phyloP scores from a whole-genome alignment of 2,888 invertebrate species.

The Eilema caniola region DNA sequence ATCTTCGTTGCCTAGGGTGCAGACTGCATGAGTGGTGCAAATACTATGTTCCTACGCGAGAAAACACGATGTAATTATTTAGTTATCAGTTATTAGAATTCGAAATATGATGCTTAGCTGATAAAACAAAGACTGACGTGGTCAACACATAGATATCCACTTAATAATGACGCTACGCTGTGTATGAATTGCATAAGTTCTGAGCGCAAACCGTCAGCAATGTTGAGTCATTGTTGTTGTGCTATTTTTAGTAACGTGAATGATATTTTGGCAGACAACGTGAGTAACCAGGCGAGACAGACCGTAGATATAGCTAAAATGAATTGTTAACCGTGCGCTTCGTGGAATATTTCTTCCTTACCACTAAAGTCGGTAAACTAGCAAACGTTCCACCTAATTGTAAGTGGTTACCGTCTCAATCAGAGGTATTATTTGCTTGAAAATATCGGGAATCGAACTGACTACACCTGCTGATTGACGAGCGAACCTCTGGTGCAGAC shows the following conservation, averaged over 20 bases:
- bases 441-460: no score
- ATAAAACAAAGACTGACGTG: constrained; percentile 1
- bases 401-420: not conserved
- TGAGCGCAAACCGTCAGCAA: not conserved
- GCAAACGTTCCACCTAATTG: not conserved
- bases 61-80: no score
- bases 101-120: not conserved
- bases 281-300: constrained; percentile 13
- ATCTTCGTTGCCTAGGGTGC: no score
- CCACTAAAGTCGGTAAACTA: not conserved
- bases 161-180: not conserved
- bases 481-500: no score
- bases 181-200: not conserved
- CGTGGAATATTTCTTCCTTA: no score
- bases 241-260: constrained; percentile 23
- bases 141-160: not conserved
- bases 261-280: constrained; percentile 30
- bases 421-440: no score
- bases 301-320: not conserved
- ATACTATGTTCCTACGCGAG: no score
- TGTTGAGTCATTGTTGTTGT: constrained; percentile 12
- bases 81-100: not conserved
- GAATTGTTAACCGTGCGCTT: no score
- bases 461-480: no score
- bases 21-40: no score